Conservation (phyloP, 2,888 invertebrate genomes). For the Pecten maximus region DNA sequence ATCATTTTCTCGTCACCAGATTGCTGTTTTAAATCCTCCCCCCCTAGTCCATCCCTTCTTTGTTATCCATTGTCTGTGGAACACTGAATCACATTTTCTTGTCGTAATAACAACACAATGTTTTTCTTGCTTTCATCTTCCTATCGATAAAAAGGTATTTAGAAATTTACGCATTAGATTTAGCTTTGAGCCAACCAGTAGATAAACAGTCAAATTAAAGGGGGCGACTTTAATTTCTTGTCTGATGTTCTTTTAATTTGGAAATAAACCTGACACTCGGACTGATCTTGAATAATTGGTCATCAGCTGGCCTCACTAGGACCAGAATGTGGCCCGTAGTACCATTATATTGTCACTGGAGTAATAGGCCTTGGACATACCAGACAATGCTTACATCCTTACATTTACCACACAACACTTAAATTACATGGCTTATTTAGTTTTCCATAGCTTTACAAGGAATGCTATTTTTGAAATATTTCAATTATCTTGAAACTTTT, state of each 20-base stretch:
- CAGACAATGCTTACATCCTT: background rate
- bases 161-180: slow-evolving; percentile 20
- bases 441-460: background rate
- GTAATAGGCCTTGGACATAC: background rate
- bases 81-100: background rate
- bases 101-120: background rate
- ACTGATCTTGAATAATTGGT: slow-evolving; percentile 15
- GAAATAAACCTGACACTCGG: background rate
- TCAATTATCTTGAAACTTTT: background rate
- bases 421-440: background rate
- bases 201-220: slow-evolving; percentile 22
- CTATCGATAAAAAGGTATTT: slow-evolving; percentile 4
- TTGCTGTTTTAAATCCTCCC: background rate
- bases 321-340: background rate
- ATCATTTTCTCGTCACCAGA: background rate
- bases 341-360: background rate
- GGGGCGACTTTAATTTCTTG: slow-evolving; percentile 8
- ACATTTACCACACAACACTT: background rate
- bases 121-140: slow-evolving; percentile 2
- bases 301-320: background rate
- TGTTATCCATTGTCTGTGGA: background rate
- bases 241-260: slow-evolving; percentile 32
- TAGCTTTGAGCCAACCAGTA: background rate
- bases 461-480: background rate
- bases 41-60: background rate